A percentile compares a stretch with the other conserved stretches of the same genome.
Conservation (phyloP, 1,140 invertebrate genomes). For the Drosophila elegans region DNA sequence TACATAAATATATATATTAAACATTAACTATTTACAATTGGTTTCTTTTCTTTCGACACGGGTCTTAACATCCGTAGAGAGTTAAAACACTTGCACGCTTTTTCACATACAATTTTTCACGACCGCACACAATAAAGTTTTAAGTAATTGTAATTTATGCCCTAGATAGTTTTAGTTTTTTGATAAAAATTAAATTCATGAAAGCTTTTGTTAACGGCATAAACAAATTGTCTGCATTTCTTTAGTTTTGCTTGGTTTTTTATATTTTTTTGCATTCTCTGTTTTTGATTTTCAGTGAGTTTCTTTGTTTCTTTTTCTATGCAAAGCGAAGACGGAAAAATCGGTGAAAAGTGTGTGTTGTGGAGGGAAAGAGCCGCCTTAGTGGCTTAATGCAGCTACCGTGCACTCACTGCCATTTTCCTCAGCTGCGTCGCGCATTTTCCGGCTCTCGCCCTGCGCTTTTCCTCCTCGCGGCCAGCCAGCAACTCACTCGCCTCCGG, state of each 20-base stretch:
- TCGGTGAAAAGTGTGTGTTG: slow-evolving; percentile 62
- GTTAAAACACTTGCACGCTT: slow-evolving; percentile 49
- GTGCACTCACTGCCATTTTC: slow-evolving; percentile 48
- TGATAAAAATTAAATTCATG: slow-evolving; percentile 77
- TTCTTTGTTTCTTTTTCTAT: slow-evolving; percentile 50
- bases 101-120: slow-evolving; percentile 12
- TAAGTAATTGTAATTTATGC: slow-evolving; percentile 29
- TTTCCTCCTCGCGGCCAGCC: slow-evolving; percentile 23
- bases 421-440: slow-evolving; percentile 32
- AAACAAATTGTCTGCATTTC: slow-evolving; percentile 63
- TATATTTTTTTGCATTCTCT: slow-evolving; percentile 9
- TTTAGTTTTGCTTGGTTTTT: slow-evolving; percentile 20
- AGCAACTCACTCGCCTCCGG: slow-evolving; percentile 34
- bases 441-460: slow-evolving; percentile 8
- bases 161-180: slow-evolving; percentile 48
- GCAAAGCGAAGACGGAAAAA: slow-evolving; percentile 75
- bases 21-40: slow-evolving; percentile 72
- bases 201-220: slow-evolving; percentile 75
- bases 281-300: slow-evolving; percentile 32
- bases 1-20: slow-evolving; percentile 66
- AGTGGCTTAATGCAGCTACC: slow-evolving; percentile 72
- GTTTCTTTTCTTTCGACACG: slow-evolving; percentile 7
- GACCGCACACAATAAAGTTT: slow-evolving; percentile 6
- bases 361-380: slow-evolving; percentile 32
- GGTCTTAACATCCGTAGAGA: slow-evolving; percentile 28